phyloP scores from a whole-genome alignment of 2,797 vertebrate genomes.

The Notolabrus celidotus region DNA sequence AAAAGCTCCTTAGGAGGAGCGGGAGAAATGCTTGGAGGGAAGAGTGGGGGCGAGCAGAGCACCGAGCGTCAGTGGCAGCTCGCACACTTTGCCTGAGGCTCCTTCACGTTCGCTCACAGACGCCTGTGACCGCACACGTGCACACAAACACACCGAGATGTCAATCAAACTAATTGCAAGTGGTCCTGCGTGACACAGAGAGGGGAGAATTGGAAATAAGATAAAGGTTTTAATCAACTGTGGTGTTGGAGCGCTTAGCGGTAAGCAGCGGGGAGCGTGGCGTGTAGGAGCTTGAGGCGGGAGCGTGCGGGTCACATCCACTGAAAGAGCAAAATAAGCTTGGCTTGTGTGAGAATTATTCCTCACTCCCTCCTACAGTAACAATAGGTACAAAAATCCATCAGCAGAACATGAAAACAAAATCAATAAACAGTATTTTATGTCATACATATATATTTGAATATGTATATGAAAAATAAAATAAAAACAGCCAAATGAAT shows the following conservation, averaged over 20 bases:
- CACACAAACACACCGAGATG: conserved; percentile 26
- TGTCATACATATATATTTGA: conserved; percentile 25
- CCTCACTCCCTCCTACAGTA: conserved; percentile 32
- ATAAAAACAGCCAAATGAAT: conserved; percentile 58
- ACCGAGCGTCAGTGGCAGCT: conserved; percentile 48
- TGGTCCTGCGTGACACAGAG: conserved; percentile 22
- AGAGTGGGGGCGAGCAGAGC: conserved; percentile 11
- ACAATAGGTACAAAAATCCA: conserved; percentile 22
- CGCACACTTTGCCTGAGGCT: conserved; percentile 48
- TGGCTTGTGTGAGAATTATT: conserved; percentile 31
- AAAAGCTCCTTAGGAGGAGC: conserved; percentile 18
- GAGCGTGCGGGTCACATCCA: conserved; percentile 45
- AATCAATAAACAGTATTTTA: conserved; percentile 48
- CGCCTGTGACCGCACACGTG: background rate
- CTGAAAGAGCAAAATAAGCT: conserved; percentile 51
- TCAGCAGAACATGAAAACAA: conserved; percentile 78
- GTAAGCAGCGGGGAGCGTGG: conserved; percentile 16
- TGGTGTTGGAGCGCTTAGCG: conserved; percentile 34
- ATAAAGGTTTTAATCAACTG: conserved; percentile 66
- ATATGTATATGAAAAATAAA: conserved; percentile 25
- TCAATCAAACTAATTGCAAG: conserved; percentile 68
- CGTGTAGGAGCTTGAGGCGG: conserved; percentile 61
- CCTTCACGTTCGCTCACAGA: conserved; percentile 42
- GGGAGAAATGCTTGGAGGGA: background rate
- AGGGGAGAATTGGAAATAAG: conserved; percentile 57